These are phyloP conservation scores for Nesidiocoris tenuis DNA, from an alignment of 2,888 invertebrate genomes.

Conservation along the genomic window DNA sequence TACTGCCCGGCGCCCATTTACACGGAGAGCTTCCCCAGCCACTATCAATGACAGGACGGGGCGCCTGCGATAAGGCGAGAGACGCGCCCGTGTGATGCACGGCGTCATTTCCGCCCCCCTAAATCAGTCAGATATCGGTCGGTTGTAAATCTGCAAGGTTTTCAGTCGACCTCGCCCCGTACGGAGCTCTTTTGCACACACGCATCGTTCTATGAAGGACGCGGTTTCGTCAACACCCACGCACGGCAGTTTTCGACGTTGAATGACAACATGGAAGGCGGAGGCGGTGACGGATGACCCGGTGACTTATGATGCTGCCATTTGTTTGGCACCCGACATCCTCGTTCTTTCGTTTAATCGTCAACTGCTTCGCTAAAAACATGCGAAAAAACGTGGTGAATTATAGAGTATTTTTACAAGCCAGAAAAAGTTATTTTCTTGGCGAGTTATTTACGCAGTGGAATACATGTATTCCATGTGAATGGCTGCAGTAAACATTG, in stretches of 20 bases:
- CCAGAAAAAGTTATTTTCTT: too few species aligned
- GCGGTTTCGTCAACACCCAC: conserved; percentile 35
- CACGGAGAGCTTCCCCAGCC: background rate
- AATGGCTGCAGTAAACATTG: too few species aligned
- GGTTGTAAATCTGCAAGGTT: conserved; percentile 36
- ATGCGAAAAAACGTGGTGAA: too few species aligned
- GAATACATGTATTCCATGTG: too few species aligned
- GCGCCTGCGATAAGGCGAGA: background rate
- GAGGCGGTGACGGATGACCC: conserved; percentile 17
- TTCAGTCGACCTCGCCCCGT: conserved; percentile 10
- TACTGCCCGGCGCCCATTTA: conserved; percentile 24
- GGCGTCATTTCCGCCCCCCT: conserved; percentile 38
- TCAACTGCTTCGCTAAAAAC: too few species aligned
- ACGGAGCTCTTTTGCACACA: conserved; percentile 15
- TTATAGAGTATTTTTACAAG: too few species aligned
- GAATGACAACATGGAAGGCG: background rate
- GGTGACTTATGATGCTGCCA: background rate
- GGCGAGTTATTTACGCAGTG: too few species aligned
- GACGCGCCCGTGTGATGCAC: conserved; percentile 22
- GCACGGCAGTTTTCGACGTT: conserved; percentile 8
- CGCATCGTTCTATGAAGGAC: conserved; percentile 10
- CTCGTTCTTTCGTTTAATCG: background rate
- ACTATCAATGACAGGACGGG: conserved; percentile 30
- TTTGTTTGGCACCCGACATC: background rate
- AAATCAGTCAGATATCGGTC: conserved; percentile 42